phyloP scores from a whole-genome alignment of 2,113 vertebrate species.

The Terrapene triunguis region DNA sequence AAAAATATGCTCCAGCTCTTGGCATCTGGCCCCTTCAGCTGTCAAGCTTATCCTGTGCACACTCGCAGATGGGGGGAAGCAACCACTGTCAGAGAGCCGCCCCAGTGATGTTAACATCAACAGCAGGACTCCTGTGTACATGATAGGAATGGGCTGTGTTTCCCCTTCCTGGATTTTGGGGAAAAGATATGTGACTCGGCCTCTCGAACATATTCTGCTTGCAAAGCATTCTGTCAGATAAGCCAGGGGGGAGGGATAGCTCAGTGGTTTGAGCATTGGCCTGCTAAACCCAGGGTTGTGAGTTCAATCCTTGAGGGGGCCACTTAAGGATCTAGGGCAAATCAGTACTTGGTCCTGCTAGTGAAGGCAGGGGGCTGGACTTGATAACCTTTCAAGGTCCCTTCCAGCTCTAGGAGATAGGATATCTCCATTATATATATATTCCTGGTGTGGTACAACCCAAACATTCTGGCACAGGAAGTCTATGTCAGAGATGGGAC shows the following conservation, averaged over 20 bases:
- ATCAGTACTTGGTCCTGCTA: no score
- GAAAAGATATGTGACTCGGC: background rate
- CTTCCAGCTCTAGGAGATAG: no score
- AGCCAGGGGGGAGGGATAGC: no score
- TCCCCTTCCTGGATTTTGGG: background rate
- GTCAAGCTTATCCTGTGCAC: background rate
- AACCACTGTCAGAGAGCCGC: background rate
- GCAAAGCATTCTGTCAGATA: background rate
- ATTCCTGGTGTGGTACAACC: background rate
- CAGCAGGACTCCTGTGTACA: background rate
- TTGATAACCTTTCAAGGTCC: no score
- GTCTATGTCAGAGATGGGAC: background rate
- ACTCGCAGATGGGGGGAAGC: background rate
- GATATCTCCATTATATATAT: no score
- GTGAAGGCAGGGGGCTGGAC: no score
- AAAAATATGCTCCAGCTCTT: background rate
- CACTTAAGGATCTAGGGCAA: no score
- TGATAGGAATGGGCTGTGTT: background rate
- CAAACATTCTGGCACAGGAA: background rate
- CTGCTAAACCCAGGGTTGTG: no score
- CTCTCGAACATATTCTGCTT: background rate
- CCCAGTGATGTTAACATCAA: background rate
- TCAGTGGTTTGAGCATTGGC: no score
- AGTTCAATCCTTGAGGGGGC: no score
- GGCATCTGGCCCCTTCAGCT: constrained; percentile 24